Evolutionary conservation across 2,797 vertebrate genomes (phyloP).

Genomic region (Falco cherrug): DNA sequence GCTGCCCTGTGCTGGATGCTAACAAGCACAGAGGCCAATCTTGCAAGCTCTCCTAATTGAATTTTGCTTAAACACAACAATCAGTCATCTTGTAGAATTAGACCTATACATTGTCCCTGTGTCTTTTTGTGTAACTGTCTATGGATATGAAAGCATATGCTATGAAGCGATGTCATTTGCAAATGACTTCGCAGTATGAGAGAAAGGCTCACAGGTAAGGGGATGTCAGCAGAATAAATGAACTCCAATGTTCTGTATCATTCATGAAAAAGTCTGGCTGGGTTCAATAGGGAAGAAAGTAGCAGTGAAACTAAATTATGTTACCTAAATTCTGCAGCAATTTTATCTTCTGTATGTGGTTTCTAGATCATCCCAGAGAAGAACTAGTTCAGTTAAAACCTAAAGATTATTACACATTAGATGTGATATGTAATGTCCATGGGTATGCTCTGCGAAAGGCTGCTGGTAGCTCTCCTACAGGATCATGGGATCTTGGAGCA

Average conservation of each 20-base stretch:
- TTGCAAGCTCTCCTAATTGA: constrained; percentile 12
- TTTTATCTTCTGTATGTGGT: not conserved
- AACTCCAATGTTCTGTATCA: not conserved
- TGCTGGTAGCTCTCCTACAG: not conserved
- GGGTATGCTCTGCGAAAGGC: not conserved
- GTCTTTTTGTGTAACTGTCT: not conserved
- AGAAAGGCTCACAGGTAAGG: not conserved
- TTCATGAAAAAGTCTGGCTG: not conserved
- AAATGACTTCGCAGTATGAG: not conserved
- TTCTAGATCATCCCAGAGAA: not conserved
- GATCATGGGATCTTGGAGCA: not conserved
- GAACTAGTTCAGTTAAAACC: not conserved
- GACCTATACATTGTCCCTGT: not conserved
- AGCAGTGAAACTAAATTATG: not conserved
- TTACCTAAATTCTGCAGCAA: not conserved
- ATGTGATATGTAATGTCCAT: accelerated
- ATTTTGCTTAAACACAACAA: constrained; percentile 4
- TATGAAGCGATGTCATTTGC: not conserved
- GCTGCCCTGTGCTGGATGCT: constrained; percentile 1
- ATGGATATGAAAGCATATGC: not conserved
- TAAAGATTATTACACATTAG: not conserved
- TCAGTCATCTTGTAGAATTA: not conserved
- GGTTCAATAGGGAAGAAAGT: not conserved
- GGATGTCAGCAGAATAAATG: not conserved
- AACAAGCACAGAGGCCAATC: constrained; percentile 8